Conservation (phyloP, 2,113 vertebrate genomes). For the Odontophorus gujanensis region DNA sequence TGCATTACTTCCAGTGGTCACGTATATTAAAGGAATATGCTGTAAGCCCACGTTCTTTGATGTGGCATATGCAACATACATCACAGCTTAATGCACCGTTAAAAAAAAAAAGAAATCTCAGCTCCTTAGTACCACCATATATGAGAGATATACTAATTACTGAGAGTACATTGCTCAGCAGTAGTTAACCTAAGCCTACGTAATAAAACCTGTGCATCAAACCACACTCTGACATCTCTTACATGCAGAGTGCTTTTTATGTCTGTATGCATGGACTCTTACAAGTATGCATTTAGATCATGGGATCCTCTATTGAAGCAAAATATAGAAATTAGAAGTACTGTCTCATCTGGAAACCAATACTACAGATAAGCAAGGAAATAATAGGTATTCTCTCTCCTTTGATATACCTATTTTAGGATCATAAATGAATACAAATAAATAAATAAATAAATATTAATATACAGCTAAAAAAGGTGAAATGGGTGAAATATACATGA, state of each 20-base stretch:
- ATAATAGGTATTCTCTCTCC: background rate
- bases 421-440: background rate
- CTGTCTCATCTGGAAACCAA: background rate
- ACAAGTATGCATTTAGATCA: accelerated
- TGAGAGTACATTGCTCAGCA: background rate
- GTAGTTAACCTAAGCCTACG: background rate
- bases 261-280: accelerated
- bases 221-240: background rate
- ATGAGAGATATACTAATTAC: background rate
- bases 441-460: no score
- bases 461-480: background rate
- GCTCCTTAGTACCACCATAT: accelerated
- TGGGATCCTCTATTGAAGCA: accelerated
- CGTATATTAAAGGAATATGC: background rate
- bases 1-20: background rate
- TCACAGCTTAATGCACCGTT: background rate
- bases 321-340: background rate
- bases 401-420: background rate
- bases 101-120: background rate
- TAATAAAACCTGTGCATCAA: background rate
- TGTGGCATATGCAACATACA: background rate
- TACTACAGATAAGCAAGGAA: background rate
- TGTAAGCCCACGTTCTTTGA: background rate
- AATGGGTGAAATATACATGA: accelerated
- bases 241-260: background rate